These are phyloP conservation scores for Nansenia antarctica DNA, from an alignment of 2,113 vertebrate genomes.

Conservation along the genomic window DNA sequence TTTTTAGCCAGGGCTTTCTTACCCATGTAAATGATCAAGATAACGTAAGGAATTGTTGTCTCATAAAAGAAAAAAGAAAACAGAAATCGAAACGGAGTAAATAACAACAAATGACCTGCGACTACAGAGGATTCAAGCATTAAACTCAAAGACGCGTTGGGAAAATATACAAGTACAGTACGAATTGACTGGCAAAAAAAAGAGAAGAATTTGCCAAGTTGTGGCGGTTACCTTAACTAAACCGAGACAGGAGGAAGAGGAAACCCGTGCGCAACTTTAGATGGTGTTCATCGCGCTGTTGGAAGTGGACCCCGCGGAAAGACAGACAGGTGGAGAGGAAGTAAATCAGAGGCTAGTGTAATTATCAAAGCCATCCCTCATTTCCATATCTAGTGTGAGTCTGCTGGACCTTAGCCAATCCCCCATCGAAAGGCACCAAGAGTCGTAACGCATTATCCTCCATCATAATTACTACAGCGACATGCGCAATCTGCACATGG, in stretches of 20 bases:
- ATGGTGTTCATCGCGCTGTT: constrained; percentile 16
- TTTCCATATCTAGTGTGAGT: constrained; percentile 88
- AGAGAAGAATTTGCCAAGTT: not conserved
- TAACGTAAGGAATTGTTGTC: not conserved
- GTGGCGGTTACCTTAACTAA: not conserved
- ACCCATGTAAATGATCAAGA: not conserved
- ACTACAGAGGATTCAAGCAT: not conserved
- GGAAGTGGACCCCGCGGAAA: constrained; percentile 57
- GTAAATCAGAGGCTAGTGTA: constrained; percentile 71
- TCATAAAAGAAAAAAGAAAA: not conserved
- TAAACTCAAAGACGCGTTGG: not conserved
- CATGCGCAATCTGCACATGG: constrained; percentile 89
- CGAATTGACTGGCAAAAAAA: not conserved
- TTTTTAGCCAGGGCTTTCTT: not conserved
- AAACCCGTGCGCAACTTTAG: constrained; percentile 4
- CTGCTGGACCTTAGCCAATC: constrained; percentile 85
- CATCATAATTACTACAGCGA: constrained; percentile 88
- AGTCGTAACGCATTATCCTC: constrained; percentile 90
- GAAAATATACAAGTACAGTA: not conserved
- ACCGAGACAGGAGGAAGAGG: constrained; percentile 4
- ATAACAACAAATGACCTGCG: not conserved
- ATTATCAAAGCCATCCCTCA: constrained; percentile 86
- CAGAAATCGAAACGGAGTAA: not conserved
- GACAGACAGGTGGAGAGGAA: constrained; percentile 74
- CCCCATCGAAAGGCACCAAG: constrained; percentile 69